Base-by-base conservation (phyloP, 2,113 vertebrate species). In the Lophura nycthemera region DNA sequence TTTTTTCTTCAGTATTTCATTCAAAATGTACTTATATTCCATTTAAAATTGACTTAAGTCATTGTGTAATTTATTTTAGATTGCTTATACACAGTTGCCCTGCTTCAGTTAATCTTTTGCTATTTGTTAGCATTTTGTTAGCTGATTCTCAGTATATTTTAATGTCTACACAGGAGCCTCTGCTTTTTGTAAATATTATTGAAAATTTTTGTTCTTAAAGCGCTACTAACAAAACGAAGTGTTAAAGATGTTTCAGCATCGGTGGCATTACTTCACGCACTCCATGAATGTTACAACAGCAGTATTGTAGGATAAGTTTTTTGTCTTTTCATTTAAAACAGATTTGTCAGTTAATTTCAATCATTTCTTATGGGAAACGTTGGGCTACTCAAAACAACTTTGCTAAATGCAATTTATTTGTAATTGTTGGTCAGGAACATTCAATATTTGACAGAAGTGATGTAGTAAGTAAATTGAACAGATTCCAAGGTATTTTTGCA, bases 41-140 rank as follows among this genome's bases (percentile, higher is more conserved):
- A 42, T 77, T 89, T 81, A 57, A 89, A 77, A 70, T n/a, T 0
- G 8, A 27, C 30, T 3, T 73, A 77, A 66, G 43, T 43, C 45
- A 86, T 8, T 10, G 6, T n/a, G 15, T 69, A 16, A 34, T 84
- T 60, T 87, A 50, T 47, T 83, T 86, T 57, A 5, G 0, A 21
- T 15, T n/a, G 21, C 4, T 77, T 73, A 24, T 24, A 50, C 19
- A 16, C 0, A 1, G 38, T 27, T 3, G 0, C 43, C 18, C 32
- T 77, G 20, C 38, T 86, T 50, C 29, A 60, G 4, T n/a, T 52
- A 64, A 56, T 65, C 4, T 81, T 89, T 69, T 73, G 10, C 4
- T 2, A 0, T 86, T 42, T 56, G 4, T 14, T 52, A 87, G 11
- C 2, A 40, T 71, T 89, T 78, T 89, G 2, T 59, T 93, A 70